Conservation (phyloP, 2,888 invertebrate genomes). For the Drosophila diplacantha region DNA sequence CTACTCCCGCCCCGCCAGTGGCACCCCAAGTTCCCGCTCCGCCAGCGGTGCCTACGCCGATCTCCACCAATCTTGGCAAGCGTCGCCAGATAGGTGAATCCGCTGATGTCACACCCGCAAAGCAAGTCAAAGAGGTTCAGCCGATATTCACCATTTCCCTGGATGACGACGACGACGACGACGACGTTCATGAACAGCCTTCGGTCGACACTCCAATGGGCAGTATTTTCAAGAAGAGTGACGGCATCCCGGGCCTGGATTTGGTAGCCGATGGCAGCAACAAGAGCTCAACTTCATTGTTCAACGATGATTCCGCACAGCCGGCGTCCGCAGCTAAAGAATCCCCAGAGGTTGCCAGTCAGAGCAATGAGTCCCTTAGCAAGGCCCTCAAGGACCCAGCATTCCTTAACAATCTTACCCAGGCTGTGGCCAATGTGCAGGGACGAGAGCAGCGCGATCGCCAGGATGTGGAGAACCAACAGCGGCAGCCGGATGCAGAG, state of each 20-base stretch:
- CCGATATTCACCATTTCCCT: conserved; percentile 58
- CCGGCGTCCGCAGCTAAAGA: conserved; percentile 43
- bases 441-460: conserved; percentile 46
- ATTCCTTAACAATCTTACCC: conserved; percentile 72
- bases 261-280: conserved; percentile 77
- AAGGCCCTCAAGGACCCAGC: conserved; percentile 73
- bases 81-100: conserved; percentile 10
- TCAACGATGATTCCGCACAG: conserved; percentile 43
- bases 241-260: conserved; percentile 86
- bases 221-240: conserved; percentile 71
- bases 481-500: background rate
- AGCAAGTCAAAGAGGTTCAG: conserved; percentile 46
- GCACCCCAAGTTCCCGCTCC: background rate
- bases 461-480: conserved; percentile 3
- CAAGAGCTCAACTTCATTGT: conserved; percentile 72
- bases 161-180: conserved; percentile 64
- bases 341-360: background rate
- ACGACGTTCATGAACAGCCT: conserved; percentile 24
- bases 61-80: conserved; percentile 12
- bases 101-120: conserved; percentile 11
- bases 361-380: conserved; percentile 45
- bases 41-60: background rate
- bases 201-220: conserved; percentile 45
- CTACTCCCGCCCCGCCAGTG: conserved; percentile 5
- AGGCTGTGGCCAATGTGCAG: conserved; percentile 72